A percentile compares a stretch with the other conserved stretches of the same genome.
phyloP scores from a whole-genome alignment of 2,888 invertebrate species.

The Nymphalis urticae region DNA sequence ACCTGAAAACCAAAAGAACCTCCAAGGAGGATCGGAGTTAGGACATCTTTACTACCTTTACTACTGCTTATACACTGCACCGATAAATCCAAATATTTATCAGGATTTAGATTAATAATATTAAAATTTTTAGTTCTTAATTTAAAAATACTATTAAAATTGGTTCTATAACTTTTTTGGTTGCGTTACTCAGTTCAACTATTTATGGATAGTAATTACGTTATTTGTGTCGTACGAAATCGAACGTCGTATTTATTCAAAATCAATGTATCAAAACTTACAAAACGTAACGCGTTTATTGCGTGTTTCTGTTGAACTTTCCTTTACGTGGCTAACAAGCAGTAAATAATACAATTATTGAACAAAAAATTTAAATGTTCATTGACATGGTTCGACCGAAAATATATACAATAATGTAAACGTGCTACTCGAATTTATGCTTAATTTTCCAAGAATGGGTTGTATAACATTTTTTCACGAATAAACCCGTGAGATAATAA shows the following conservation, averaged over 20 bases:
- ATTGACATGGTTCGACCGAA: background rate
- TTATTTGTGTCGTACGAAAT: too few relatives aligned
- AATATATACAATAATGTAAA: conserved; percentile 8
- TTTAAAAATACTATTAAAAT: too few relatives aligned
- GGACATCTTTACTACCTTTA: too few relatives aligned
- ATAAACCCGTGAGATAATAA: conserved; percentile 27
- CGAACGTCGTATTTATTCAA: too few relatives aligned
- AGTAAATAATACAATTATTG: conserved; percentile 12
- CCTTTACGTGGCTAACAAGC: background rate
- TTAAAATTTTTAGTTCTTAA: too few relatives aligned
- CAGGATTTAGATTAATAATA: too few relatives aligned
- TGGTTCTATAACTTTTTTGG: background rate
- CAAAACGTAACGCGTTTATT: conserved; percentile 8
- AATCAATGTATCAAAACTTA: background rate
- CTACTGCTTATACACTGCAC: too few relatives aligned
- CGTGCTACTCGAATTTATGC: conserved; percentile 1
- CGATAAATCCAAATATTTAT: too few relatives aligned
- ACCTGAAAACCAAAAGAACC: too few relatives aligned
- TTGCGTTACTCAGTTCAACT: background rate
- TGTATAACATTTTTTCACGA: conserved; percentile 35
- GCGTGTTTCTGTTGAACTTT: background rate
- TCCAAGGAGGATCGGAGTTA: too few relatives aligned
- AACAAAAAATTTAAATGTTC: conserved; percentile 1
- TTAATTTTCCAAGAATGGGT: conserved; percentile 21
- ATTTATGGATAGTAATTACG: background rate